A percentile compares a stretch with the other conserved stretches of the same genome.
Evolutionary conservation across 2,888 invertebrate species (phyloP).

Genomic region (Apamea sordens): DNA sequence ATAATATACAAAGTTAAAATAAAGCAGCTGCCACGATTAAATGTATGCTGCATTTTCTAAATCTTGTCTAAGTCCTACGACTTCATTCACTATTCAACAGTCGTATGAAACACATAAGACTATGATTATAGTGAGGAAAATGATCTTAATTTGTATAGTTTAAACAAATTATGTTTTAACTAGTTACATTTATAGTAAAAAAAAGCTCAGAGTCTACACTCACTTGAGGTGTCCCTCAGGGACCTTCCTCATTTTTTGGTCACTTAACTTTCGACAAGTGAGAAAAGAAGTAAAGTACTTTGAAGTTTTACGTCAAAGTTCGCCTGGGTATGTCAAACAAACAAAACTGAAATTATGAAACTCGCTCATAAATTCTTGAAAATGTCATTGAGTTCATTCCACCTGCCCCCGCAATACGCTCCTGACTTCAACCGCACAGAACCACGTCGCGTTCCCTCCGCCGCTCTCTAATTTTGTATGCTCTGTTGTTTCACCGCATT

Average conservation of each 20-base stretch:
- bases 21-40: background rate
- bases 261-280: background rate
- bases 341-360: background rate
- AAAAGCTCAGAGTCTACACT: background rate
- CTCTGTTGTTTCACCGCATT: slow-evolving; percentile 87
- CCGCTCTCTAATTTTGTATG: slow-evolving; percentile 87
- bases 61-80: background rate
- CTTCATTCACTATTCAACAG: background rate
- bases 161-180: background rate
- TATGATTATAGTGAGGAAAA: too few relatives aligned
- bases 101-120: background rate
- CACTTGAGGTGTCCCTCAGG: background rate
- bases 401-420: slow-evolving; percentile 14
- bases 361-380: slow-evolving; percentile 4
- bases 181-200: background rate
- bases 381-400: background rate
- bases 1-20: slow-evolving; percentile 1
- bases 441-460: slow-evolving; percentile 71
- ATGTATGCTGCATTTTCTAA: background rate
- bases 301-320: background rate
- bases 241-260: background rate
- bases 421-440: slow-evolving; percentile 33
- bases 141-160: background rate
- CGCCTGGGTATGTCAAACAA: background rate
- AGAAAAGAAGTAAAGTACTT: background rate